phyloP scores from a whole-genome alignment of 2,113 vertebrate species.

The Salvelinus sp. region DNA sequence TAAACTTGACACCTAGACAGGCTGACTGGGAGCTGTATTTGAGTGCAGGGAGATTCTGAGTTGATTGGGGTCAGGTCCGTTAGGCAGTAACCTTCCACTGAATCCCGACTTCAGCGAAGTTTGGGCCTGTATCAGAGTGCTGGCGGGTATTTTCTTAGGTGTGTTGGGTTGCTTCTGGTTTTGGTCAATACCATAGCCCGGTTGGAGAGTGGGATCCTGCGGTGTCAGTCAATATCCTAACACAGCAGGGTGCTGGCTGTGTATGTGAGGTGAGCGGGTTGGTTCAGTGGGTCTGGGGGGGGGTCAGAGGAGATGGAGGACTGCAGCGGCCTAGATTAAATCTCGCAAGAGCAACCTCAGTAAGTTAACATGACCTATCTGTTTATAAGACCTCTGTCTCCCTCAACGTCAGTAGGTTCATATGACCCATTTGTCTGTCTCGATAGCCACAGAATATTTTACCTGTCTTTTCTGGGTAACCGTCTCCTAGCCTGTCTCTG shows the following conservation, averaged over 20 bases:
- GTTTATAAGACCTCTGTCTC: background rate
- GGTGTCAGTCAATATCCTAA: background rate
- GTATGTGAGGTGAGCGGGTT: too few species aligned
- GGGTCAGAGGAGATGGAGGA: slow-evolving; percentile 38
- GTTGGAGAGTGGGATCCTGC: too few species aligned
- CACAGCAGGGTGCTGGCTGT: too few species aligned
- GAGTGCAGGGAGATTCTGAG: too few species aligned
- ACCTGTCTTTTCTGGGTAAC: background rate
- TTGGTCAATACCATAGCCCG: too few species aligned
- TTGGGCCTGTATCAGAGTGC: background rate
- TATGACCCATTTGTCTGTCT: background rate
- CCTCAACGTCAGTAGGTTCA: background rate
- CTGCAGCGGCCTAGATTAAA: slow-evolving; percentile 57
- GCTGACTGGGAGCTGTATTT: too few species aligned
- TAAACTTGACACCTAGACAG: too few species aligned
- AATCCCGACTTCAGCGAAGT: background rate
- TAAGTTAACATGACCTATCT: slow-evolving; percentile 51
- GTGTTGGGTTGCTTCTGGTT: too few species aligned
- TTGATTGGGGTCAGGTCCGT: too few species aligned
- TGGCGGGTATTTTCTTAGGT: background rate
- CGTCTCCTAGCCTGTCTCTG: too few species aligned
- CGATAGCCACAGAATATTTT: background rate
- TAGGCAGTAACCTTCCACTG: too few species aligned
- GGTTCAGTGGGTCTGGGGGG: slow-evolving; percentile 1
- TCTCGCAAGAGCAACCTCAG: slow-evolving; percentile 69